Evolutionary conservation across 2,113 vertebrate species (phyloP).

Genomic region (Platanista minor): DNA sequence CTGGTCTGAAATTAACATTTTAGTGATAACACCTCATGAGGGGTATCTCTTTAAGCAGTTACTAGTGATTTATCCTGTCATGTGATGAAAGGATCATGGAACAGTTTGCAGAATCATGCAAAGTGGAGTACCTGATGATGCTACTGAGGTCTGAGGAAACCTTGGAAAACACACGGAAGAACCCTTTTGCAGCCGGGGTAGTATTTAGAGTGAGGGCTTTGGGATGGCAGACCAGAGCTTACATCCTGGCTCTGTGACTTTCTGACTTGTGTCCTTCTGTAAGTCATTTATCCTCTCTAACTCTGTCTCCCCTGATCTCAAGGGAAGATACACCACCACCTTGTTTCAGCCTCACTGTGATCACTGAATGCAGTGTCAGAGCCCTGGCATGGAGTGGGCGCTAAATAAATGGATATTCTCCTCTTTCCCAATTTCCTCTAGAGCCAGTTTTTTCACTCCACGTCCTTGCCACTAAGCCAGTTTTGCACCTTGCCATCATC

Average conservation of each 20-base stretch:
- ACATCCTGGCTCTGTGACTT: background rate
- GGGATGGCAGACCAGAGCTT: background rate
- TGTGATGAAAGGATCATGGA: background rate
- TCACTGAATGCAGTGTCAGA: background rate
- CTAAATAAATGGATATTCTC: background rate
- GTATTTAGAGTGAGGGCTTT: background rate
- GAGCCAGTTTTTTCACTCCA: background rate
- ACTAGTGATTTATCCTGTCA: background rate
- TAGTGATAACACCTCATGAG: background rate
- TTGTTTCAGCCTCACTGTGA: background rate
- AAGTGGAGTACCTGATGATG: too few species aligned
- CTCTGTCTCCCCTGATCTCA: background rate
- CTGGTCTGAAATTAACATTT: background rate
- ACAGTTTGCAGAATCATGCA: background rate
- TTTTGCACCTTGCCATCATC: background rate
- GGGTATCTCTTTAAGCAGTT: background rate
- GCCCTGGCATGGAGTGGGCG: accelerated
- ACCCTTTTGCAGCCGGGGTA: background rate
- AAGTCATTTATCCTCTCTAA: background rate
- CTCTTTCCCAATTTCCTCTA: background rate
- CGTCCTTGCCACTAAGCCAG: background rate
- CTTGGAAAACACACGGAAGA: background rate
- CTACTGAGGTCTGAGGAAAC: background rate
- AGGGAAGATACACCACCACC: background rate
- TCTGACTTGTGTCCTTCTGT: background rate